phyloP scores from a whole-genome alignment of 2,888 invertebrate genomes.

The Neria commutata region DNA sequence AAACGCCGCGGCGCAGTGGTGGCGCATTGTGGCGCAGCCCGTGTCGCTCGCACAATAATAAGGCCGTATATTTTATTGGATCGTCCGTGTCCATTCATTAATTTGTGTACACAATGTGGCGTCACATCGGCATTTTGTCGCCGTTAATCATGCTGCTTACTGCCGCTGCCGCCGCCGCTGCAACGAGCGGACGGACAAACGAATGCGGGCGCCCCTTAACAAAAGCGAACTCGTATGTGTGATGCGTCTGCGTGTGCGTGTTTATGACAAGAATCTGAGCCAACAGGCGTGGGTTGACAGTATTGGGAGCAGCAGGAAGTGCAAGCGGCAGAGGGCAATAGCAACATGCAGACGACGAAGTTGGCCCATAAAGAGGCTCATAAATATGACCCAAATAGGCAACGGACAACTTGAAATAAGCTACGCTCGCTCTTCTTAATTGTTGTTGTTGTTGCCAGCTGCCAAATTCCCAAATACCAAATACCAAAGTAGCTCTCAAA shows the following conservation, averaged over 20 bases:
- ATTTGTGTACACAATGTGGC: slow-evolving; percentile 56
- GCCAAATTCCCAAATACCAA: no score
- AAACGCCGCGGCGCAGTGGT: no score
- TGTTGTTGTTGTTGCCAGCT: no score
- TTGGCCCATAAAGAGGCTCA: no score
- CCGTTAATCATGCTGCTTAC: slow-evolving; percentile 53
- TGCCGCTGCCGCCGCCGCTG: slow-evolving; percentile 39
- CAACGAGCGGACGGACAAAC: not conserved
- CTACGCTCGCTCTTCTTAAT: no score
- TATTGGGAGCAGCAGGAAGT: not conserved
- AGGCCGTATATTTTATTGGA: not conserved
- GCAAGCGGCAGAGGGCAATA: not conserved
- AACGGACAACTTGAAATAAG: no score
- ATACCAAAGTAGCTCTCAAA: no score
- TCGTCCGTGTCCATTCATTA: slow-evolving; percentile 37
- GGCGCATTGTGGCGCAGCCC: not conserved
- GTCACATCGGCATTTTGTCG: slow-evolving; percentile 60
- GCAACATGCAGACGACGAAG: not conserved
- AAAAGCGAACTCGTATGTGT: slow-evolving; percentile 6
- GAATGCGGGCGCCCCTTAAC: slow-evolving; percentile 23
- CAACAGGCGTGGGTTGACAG: not conserved
- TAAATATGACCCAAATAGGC: no score
- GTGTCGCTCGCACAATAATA: not conserved
- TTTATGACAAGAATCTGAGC: no score
- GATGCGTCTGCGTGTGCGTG: slow-evolving; percentile 10